phyloP scores from a whole-genome alignment of 2,113 vertebrate species.

The Trichechus manatus region DNA sequence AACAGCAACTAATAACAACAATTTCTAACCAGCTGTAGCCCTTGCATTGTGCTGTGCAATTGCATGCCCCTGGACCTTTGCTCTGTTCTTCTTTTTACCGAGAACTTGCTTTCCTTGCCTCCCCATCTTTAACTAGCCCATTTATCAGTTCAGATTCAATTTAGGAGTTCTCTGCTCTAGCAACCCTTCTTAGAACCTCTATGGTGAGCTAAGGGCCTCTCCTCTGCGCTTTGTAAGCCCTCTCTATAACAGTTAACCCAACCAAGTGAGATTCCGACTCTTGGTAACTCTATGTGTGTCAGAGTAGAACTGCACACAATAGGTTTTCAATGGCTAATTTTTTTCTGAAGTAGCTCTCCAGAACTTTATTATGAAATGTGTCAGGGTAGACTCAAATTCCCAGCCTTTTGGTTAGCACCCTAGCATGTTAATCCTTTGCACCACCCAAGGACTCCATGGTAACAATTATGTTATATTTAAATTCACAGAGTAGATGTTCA shows the following conservation, averaged over 20 bases:
- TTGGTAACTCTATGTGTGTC: neutral
- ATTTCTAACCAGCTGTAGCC: neutral
- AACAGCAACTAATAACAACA: neutral
- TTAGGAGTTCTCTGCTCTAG: neutral
- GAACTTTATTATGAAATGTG: neutral
- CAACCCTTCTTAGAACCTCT: neutral
- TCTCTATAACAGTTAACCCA: neutral
- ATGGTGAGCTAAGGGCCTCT: neutral
- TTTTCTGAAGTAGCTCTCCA: no score
- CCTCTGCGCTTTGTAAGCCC: neutral
- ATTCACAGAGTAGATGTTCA: neutral
- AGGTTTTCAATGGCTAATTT: neutral
- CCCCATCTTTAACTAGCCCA: neutral
- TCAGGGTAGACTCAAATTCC: neutral
- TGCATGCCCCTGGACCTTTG: neutral
- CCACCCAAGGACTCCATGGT: neutral
- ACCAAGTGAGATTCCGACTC: neutral
- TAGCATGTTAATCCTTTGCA: neutral
- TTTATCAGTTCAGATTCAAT: neutral
- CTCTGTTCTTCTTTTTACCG: neutral
- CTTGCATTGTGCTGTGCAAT: neutral
- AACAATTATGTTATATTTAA: neutral
- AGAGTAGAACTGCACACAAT: neutral
- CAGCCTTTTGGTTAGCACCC: neutral
- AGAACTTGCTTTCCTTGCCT: slow-evolving; percentile 26